Conservation (phyloP, 2,888 invertebrate species). For the Calliphora vomitoria region DNA sequence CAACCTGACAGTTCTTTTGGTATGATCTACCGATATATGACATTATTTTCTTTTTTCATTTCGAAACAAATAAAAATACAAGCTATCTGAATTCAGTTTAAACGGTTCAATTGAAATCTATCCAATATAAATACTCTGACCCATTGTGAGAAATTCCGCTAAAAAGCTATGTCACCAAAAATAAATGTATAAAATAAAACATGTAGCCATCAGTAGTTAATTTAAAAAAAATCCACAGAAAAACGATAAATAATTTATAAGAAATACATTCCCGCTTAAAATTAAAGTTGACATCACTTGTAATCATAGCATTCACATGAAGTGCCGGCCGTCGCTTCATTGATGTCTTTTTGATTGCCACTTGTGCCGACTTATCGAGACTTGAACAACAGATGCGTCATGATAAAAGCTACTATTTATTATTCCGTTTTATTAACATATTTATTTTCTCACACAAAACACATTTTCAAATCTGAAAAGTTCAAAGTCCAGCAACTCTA, state of each 20-base stretch:
- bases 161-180: too few relatives aligned
- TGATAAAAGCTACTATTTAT: conserved; percentile 1
- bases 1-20: too few relatives aligned
- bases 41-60: too few relatives aligned
- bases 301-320: not conserved
- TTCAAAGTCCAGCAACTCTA: not conserved
- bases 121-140: too few relatives aligned
- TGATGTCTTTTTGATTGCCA: conserved; percentile 5
- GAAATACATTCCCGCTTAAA: not conserved
- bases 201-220: not conserved
- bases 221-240: not conserved
- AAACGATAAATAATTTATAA: too few relatives aligned
- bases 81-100: too few relatives aligned
- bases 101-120: too few relatives aligned
- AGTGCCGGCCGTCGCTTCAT: not conserved
- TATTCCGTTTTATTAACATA: conserved; percentile 7
- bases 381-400: conserved; percentile 24
- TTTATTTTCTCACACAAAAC: not conserved
- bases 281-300: conserved; percentile 5
- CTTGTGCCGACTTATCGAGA: conserved; percentile 12
- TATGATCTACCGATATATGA: too few relatives aligned
- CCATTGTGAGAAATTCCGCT: too few relatives aligned
- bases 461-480: not conserved
- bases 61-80: too few relatives aligned
- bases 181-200: too few relatives aligned